Conservation (phyloP, 2,113 vertebrate species). For the Microcebus ravelobensis region DNA sequence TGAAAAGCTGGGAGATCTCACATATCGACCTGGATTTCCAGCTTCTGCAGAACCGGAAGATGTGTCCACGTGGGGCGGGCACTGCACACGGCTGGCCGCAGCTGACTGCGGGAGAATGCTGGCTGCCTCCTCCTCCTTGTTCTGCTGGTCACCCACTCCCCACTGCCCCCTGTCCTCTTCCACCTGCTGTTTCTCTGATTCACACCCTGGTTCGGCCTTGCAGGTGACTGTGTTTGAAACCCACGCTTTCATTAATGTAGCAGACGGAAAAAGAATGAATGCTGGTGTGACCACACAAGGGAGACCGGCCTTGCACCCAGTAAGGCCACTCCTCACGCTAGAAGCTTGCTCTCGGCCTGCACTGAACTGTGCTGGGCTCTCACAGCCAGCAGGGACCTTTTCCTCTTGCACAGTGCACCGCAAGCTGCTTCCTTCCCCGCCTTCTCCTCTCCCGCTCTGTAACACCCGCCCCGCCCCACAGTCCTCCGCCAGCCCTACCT, state of each 20-base stretch:
- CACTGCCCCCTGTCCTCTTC: not conserved
- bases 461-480: not conserved
- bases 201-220: not conserved
- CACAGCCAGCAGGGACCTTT: too few relatives aligned
- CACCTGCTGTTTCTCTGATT: not conserved
- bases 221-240: not conserved
- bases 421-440: not conserved
- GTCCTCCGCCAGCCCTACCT: slow-evolving; percentile 85
- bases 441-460: not conserved
- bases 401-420: not conserved
- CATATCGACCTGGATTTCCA: not conserved
- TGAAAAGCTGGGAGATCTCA: not conserved
- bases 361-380: not conserved
- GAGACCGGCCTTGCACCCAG: not conserved
- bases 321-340: fast-evolving
- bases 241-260: not conserved
- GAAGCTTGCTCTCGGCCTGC: not conserved
- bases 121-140: not conserved
- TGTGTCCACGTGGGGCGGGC: not conserved
- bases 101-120: not conserved
- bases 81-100: fast-evolving
- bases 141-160: not conserved
- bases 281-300: fast-evolving
- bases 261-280: not conserved
- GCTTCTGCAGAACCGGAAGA: not conserved